phyloP scores from a whole-genome alignment of 2,113 vertebrate species.

The Cynocephalus volans region DNA sequence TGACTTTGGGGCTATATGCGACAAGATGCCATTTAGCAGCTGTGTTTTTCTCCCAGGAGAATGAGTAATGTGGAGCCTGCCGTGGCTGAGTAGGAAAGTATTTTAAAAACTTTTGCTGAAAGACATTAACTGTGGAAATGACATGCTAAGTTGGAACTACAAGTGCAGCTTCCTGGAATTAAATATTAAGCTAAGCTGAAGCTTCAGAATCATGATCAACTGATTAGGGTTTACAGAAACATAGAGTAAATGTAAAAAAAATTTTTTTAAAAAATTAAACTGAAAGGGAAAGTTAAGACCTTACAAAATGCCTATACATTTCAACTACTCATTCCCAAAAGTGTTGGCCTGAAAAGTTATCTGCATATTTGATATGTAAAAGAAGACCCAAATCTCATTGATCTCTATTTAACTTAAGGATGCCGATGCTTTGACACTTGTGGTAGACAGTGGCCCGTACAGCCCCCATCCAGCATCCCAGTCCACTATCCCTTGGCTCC shows the following conservation, averaged over 20 bases:
- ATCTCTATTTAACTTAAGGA: not conserved
- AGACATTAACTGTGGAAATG: not conserved
- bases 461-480: not conserved
- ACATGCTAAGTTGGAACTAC: no score
- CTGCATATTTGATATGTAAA: not conserved
- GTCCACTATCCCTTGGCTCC: not conserved
- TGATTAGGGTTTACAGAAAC: not conserved
- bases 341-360: not conserved
- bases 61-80: not conserved
- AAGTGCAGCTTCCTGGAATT: not conserved
- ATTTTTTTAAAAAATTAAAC: not conserved
- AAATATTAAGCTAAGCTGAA: not conserved
- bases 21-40: not conserved
- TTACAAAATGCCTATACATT: not conserved
- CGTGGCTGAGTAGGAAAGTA: not conserved
- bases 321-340: not conserved
- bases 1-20: not conserved
- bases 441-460: rapidly evolving
- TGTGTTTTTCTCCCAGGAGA: not conserved
- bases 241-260: no score
- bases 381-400: not conserved
- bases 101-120: not conserved
- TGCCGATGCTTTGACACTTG: rapidly evolving
- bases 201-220: not conserved
- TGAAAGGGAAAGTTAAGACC: not conserved